A percentile compares a stretch with the other conserved stretches of the same genome.
Conservation (phyloP, 2,888 invertebrate species). For the Sminthurides aquaticus region DNA sequence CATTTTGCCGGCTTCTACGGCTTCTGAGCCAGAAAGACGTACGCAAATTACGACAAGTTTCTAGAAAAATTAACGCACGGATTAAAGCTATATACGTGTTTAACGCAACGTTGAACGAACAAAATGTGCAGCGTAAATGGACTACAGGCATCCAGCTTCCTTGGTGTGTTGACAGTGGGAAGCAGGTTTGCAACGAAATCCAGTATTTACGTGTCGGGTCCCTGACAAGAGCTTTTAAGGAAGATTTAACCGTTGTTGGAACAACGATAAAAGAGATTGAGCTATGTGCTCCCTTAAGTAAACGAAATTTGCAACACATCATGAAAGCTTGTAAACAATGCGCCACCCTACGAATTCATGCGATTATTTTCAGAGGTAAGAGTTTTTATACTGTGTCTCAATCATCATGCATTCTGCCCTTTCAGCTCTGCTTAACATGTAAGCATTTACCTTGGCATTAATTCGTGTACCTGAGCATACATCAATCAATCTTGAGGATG, state of each 20-base stretch:
- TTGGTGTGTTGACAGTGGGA: not conserved
- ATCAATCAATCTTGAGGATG: not conserved
- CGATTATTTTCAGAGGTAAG: constrained; percentile 8
- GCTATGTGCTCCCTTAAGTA: not conserved
- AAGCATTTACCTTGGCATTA: not conserved
- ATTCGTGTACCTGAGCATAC: too few species aligned
- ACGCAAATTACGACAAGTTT: not conserved
- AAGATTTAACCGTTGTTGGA: not conserved
- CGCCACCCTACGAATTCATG: constrained; percentile 5
- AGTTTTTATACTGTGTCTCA: not conserved
- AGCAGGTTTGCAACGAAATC: not conserved
- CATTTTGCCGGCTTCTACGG: too few species aligned
- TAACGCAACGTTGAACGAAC: constrained; percentile 8
- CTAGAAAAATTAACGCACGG: not conserved
- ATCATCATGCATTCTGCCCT: not conserved
- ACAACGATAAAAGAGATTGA: constrained; percentile 5
- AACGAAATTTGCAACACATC: constrained; percentile 5
- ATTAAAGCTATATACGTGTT: constrained; percentile 8
- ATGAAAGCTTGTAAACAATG: constrained; percentile 9
- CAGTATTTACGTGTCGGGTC: not conserved
- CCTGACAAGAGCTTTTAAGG: not conserved
- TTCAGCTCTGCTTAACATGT: not conserved
- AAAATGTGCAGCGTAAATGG: constrained; percentile 7
- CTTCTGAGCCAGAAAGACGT: not conserved
- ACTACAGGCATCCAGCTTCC: constrained; percentile 7